Base-by-base conservation (phyloP, 1,140 invertebrate species). In the Colletes gigas region DNA sequence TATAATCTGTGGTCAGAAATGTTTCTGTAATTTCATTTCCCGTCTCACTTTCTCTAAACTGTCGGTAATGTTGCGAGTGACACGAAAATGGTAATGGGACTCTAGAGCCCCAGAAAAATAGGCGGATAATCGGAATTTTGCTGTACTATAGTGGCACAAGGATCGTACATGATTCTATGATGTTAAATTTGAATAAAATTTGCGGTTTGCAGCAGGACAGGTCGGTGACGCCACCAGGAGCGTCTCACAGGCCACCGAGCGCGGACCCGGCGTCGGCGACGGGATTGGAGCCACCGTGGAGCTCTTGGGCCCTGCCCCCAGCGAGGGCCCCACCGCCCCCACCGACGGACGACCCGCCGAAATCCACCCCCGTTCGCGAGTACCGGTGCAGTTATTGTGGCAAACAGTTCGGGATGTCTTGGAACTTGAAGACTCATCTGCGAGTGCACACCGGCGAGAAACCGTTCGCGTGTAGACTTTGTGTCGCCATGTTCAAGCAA, bases 341-440 rank as follows among this genome's bases (percentile, higher is more conserved):
- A 6, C 88, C 94, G 0, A 91, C 94, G 73, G 94, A 95, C n/a
- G 93, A 93, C 79, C 93, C 92, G 86, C 93, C 93, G 12, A 94
- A 95, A 82, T 93, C 92, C 4, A 90, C 95, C 10, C 95, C 96
- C 17, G 96, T 97, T 10, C 94, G 97, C 41, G 97, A 97, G 90
- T 98, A 97, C 88, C 95, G 96, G 62, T 98, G 97, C 89, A 96
- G 96, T 90, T 98, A 97, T 91, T 97, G 97, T 91, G 97, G 97
- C 47, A 98, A 98, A 93, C 97, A 97, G 90, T 98, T 98, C 89
- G 97, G 97, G 54, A 97, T 97, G 97, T 97, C 96, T 1, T 97
- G 97, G 97, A 98, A 97, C 94, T 94, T 97, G 83, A 97, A 97
- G 91, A 97, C 97, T 63, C 97, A 97, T 93, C 93, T 97, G 54